phyloP scores from a whole-genome alignment of 2,888 invertebrate species.

The Rotaria socialis region DNA sequence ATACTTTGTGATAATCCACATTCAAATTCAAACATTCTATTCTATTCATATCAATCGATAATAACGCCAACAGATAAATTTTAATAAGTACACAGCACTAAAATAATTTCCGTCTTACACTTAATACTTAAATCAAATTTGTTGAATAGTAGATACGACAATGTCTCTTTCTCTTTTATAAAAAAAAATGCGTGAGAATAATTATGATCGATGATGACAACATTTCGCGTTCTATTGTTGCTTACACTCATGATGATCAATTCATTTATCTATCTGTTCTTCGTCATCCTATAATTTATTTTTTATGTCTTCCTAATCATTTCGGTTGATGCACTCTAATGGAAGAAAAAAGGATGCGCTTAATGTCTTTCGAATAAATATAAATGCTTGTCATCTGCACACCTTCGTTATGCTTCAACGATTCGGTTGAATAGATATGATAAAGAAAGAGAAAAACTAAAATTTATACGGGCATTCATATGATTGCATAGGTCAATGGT shows the following conservation, averaged over 20 bases:
- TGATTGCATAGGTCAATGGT: background rate
- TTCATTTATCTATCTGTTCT: background rate
- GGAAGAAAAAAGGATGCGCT: background rate
- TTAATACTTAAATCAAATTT: background rate
- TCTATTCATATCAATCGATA: no score
- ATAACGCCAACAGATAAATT: no score
- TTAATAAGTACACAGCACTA: no score
- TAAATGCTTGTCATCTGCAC: background rate
- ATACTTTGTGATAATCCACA: no score
- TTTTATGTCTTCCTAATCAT: background rate
- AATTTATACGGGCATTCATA: background rate
- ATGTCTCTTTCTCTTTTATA: background rate
- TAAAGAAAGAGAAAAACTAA: background rate
- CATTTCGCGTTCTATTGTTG: background rate
- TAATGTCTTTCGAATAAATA: background rate
- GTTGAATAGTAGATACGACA: background rate
- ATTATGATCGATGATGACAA: background rate
- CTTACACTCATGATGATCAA: background rate
- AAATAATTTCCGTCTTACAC: no score
- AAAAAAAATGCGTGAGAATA: background rate
- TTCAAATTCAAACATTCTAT: no score
- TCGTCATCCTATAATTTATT: conserved; percentile 15
- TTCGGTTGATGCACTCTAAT: background rate
- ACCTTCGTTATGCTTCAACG: background rate
- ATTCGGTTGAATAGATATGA: background rate